phyloP scores from a whole-genome alignment of 1,140 invertebrate genomes.

The Anthonomus grandis region DNA sequence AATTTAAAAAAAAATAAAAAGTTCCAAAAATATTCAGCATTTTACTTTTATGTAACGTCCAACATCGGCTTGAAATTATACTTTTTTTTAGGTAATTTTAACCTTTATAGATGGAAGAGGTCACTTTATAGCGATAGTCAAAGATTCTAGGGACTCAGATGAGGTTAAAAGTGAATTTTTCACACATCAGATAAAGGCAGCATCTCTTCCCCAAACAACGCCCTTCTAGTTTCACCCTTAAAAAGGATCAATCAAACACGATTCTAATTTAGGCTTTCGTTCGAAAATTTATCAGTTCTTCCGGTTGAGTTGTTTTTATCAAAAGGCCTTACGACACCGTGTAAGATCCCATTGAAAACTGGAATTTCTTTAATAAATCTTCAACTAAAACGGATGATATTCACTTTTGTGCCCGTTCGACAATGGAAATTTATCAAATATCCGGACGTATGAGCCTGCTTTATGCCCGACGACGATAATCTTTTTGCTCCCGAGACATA shows the following conservation, averaged over 20 bases:
- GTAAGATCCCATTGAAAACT: conserved; percentile 32
- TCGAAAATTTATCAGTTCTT: conserved; percentile 30
- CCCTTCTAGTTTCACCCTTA: neutral
- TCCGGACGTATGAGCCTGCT: conserved; percentile 8
- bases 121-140: no score
- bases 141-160: no score
- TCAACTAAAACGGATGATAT: conserved; percentile 24
- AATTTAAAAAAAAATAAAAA: no score
- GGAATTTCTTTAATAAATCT: conserved; percentile 30
- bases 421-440: conserved; percentile 27
- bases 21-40: no score
- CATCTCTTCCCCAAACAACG: neutral
- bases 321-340: conserved; percentile 20
- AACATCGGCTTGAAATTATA: no score
- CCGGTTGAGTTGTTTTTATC: conserved; percentile 26
- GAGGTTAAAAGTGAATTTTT: no score
- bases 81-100: no score
- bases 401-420: conserved; percentile 23
- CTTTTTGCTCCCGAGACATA: conserved; percentile 12
- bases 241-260: conserved; percentile 31
- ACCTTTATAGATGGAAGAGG: no score
- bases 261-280: conserved; percentile 28
- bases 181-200: neutral
- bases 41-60: no score
- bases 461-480: conserved; percentile 6